A percentile compares a stretch with the other conserved stretches of the same genome.
These are phyloP conservation scores for Anagyrus pseudococci DNA, from an alignment of 2,888 invertebrate species.

Conservation along the genomic window DNA sequence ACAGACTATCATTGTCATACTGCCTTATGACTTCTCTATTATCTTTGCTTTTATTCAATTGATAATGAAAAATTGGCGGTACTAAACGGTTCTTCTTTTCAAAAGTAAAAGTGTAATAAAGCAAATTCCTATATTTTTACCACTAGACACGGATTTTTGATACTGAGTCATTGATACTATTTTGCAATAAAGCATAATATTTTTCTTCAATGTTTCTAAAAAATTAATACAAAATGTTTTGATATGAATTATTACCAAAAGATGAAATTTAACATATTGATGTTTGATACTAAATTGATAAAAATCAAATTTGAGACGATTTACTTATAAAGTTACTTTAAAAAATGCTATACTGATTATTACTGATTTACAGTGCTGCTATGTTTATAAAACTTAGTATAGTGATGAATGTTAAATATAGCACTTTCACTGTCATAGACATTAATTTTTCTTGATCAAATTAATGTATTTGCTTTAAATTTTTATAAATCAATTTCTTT, in stretches of 20 bases:
- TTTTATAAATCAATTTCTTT: slow-evolving; percentile 6
- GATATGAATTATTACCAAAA: slow-evolving; percentile 27
- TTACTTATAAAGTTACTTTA: slow-evolving; percentile 12
- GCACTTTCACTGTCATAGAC: too few relatives aligned
- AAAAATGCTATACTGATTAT: slow-evolving; percentile 12
- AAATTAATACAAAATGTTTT: slow-evolving; percentile 25
- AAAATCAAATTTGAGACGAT: slow-evolving; percentile 6
- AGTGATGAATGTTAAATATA: too few relatives aligned
- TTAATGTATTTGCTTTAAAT: slow-evolving; percentile 6
- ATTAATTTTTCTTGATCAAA: background rate
- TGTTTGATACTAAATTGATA: slow-evolving; percentile 12
- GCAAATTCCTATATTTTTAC: slow-evolving; percentile 17
- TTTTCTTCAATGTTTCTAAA: slow-evolving; percentile 13
- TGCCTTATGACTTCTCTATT: slow-evolving; percentile 11
- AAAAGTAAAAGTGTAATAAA: slow-evolving; percentile 4
- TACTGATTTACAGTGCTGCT: slow-evolving; percentile 14
- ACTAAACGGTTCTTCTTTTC: slow-evolving; percentile 16
- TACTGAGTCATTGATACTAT: slow-evolving; percentile 15
- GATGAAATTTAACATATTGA: slow-evolving; percentile 16
- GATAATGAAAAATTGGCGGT: slow-evolving; percentile 13
- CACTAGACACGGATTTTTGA: slow-evolving; percentile 20
- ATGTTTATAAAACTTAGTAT: background rate
- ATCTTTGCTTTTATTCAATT: slow-evolving; percentile 25
- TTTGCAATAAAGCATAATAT: slow-evolving; percentile 20
- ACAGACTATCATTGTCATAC: background rate